These are phyloP conservation scores for Paratilapia polleni DNA, from an alignment of 2,113 vertebrate genomes.

Conservation along the genomic window DNA sequence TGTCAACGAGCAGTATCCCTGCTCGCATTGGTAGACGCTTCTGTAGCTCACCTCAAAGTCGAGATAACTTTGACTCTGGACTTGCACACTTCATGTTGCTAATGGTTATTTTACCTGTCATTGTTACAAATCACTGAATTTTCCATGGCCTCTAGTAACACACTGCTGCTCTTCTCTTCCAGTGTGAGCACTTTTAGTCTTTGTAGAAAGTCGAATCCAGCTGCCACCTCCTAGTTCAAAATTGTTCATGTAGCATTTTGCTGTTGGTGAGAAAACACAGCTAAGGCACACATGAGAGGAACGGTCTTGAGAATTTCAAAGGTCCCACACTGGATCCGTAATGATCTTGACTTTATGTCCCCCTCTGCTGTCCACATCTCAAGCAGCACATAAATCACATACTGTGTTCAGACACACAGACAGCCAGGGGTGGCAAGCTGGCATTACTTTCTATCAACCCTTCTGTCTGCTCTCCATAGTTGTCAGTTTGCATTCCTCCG, in stretches of 20 bases:
- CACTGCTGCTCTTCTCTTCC: too few species aligned
- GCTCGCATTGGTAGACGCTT: not conserved
- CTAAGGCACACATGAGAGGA: not conserved
- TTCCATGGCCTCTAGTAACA: not conserved
- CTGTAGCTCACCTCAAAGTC: not conserved
- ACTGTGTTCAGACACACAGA: constrained; percentile 12
- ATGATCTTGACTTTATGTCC: constrained; percentile 6
- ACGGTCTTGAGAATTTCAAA: not conserved
- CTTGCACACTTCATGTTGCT: not conserved
- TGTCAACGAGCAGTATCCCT: not conserved
- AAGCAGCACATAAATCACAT: constrained; percentile 47
- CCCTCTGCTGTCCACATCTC: constrained; percentile 31
- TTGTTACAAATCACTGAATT: not conserved
- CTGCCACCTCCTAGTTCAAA: not conserved
- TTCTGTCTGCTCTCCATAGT: constrained; percentile 21
- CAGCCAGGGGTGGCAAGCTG: not conserved
- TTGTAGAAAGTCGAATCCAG: fast-evolving
- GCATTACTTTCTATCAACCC: constrained; percentile 33
- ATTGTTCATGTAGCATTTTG: not conserved
- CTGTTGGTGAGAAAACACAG: not conserved
- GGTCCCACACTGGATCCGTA: not conserved
- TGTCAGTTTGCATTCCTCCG: constrained; percentile 48
- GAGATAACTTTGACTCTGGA: not conserved
- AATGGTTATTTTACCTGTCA: not conserved
- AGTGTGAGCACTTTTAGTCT: not conserved